Evolutionary conservation across 2,797 vertebrate species (phyloP), one percentile per base, ranked within the genome.

Genomic region (Strix occidentalis): DNA sequence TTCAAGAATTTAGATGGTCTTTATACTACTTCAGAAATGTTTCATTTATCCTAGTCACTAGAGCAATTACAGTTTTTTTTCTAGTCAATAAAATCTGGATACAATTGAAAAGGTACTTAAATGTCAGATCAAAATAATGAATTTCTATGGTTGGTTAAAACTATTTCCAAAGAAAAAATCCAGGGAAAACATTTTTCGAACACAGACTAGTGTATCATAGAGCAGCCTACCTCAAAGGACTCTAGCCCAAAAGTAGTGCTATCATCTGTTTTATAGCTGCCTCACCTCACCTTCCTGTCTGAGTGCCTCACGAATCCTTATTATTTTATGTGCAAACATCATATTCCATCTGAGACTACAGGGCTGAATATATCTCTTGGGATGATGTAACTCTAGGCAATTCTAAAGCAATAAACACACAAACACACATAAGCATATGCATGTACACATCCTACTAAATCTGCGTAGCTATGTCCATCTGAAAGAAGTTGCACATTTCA

Each of bases 321-420:
- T 86, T 15, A 7, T 84, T 96, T 96, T 95, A 94, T 91, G 93
- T 88, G 72, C 74, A 91, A 96, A 95, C 90, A 95, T 93, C 87
- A 93, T 90, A 93, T 82, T 88, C 93, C 87, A 84, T 84, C 87
- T 84, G 91, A 96, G 72, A 53, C 92, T 43, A 80, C 60, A 71
- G 26, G 72, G 19, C 41, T 84, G 92, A 95, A 84, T 90, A 76
- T 68, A 82, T 81, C 92, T 91, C 94, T 64, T 70, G 96, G 92
- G 93, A 94, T 91, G 89, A 88, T 92, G 94, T 91, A 94, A 96
- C 87, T 92, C 71, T 35, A 92, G 87, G 84, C 76, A 88, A 39
- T 94, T 91, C 89, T 96, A 79, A 84, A 93, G 87, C 92, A 91
- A 94, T 97, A 92, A 96, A 82, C 89, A 95, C 78, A 94, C 68